phyloP scores from a whole-genome alignment of 1,140 invertebrate genomes.

The Apis laboriosa region DNA sequence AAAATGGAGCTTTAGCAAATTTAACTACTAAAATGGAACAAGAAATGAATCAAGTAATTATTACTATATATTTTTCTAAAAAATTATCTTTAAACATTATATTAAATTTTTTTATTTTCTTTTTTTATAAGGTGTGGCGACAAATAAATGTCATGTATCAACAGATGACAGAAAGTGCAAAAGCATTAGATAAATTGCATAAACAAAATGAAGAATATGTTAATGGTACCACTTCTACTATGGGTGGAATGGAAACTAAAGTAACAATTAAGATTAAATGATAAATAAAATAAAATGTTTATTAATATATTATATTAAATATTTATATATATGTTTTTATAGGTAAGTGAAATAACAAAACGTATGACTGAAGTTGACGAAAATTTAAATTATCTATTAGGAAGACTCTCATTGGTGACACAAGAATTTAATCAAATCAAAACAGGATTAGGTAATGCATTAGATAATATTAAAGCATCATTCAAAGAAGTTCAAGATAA shows the following conservation, averaged over 20 bases:
- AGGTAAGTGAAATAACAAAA: slow-evolving; percentile 89
- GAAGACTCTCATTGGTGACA: slow-evolving; percentile 89
- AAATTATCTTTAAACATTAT: background rate
- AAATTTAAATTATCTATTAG: slow-evolving; percentile 92
- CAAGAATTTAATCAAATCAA: slow-evolving; percentile 94
- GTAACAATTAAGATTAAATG: slow-evolving; percentile 76
- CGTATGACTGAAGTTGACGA: slow-evolving; percentile 91
- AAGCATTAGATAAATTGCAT: slow-evolving; percentile 88
- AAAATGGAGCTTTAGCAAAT: slow-evolving; percentile 87
- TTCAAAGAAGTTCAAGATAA: slow-evolving; percentile 86
- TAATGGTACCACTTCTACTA: slow-evolving; percentile 89
- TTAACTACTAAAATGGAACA: slow-evolving; percentile 89
- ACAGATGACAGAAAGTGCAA: slow-evolving; percentile 89
- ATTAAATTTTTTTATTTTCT: slow-evolving; percentile 11
- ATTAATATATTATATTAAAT: background rate
- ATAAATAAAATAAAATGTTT: background rate
- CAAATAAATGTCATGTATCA: slow-evolving; percentile 94
- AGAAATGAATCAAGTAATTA: slow-evolving; percentile 86
- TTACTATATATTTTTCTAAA: background rate
- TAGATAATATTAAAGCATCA: slow-evolving; percentile 87
- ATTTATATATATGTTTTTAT: slow-evolving; percentile 33
- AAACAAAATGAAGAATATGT: slow-evolving; percentile 90
- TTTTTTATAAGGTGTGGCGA: slow-evolving; percentile 85
- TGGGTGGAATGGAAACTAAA: slow-evolving; percentile 91
- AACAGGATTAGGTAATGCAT: slow-evolving; percentile 85